Evolutionary conservation across 2,113 vertebrate genomes (phyloP).

Genomic region (Tupaia chinensis): DNA sequence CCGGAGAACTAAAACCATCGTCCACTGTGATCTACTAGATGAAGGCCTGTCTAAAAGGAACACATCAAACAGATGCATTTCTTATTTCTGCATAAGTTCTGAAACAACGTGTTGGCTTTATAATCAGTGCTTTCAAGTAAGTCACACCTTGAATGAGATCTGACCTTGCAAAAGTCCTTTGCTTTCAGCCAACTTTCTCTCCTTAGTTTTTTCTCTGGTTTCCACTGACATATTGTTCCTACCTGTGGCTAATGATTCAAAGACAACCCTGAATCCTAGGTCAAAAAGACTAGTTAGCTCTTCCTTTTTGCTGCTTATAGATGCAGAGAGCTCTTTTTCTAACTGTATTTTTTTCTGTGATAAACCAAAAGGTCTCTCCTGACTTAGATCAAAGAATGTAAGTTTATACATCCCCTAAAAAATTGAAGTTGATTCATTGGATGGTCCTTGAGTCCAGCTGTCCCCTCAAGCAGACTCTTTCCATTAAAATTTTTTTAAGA

Average conservation of each 20-base stretch:
- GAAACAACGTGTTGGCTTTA: slow-evolving; percentile 50
- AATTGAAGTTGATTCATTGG: not conserved
- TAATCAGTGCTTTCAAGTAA: slow-evolving; percentile 68
- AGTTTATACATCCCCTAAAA: not conserved
- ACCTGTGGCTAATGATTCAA: slow-evolving; percentile 40
- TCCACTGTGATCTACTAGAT: slow-evolving; percentile 65
- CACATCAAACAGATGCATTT: slow-evolving; percentile 64
- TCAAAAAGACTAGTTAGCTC: not conserved
- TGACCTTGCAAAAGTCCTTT: slow-evolving; percentile 33
- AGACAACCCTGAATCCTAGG: not conserved
- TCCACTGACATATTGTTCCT: not conserved
- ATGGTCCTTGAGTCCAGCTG: not conserved
- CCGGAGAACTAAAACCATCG: not conserved
- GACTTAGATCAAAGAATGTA: not conserved
- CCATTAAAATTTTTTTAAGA: slow-evolving; percentile 38
- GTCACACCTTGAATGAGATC: slow-evolving; percentile 50
- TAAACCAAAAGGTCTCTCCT: not conserved
- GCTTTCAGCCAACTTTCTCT: slow-evolving; percentile 33
- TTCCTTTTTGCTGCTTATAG: slow-evolving; percentile 19
- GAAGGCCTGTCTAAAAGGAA: slow-evolving; percentile 57
- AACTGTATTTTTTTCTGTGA: not conserved
- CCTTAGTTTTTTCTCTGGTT: not conserved
- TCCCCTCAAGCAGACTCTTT: not conserved
- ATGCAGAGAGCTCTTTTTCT: not conserved
- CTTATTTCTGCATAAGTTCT: slow-evolving; percentile 60